Evolutionary conservation across 2,113 vertebrate species (phyloP).

Genomic region (Verasper variegatus): DNA sequence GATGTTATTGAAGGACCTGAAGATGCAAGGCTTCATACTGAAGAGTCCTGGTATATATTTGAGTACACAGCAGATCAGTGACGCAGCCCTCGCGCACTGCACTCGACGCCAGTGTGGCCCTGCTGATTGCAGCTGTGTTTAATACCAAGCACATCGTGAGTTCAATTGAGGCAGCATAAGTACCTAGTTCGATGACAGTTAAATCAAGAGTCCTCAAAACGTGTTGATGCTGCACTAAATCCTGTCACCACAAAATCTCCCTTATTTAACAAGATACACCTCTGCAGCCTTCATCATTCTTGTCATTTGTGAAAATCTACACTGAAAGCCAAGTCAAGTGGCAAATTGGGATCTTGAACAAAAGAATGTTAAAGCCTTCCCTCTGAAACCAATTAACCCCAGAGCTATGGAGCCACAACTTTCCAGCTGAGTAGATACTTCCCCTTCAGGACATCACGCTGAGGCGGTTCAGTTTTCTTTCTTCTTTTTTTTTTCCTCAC

Average conservation of each 20-base stretch:
- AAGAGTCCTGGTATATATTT: too few species aligned
- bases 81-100: too few species aligned
- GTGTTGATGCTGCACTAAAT: slow-evolving; percentile 11
- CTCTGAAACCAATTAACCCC: slow-evolving; percentile 31
- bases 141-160: too few species aligned
- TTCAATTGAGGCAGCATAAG: too few species aligned
- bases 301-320: slow-evolving; percentile 12
- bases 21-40: too few species aligned
- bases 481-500: background rate
- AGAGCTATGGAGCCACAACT: slow-evolving; percentile 3
- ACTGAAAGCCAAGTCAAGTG: background rate
- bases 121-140: too few species aligned
- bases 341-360: slow-evolving; percentile 11
- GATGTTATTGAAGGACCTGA: too few species aligned
- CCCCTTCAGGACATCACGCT: background rate
- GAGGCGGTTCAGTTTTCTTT: background rate
- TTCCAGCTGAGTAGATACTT: slow-evolving; percentile 39
- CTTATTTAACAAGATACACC: background rate
- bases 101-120: too few species aligned
- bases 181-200: too few species aligned
- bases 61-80: too few species aligned
- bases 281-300: background rate
- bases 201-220: background rate
- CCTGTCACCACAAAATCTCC: background rate
- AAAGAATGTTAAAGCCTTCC: background rate